Conservation (phyloP, 2,888 invertebrate species). For the Trichopria drosophilae region DNA sequence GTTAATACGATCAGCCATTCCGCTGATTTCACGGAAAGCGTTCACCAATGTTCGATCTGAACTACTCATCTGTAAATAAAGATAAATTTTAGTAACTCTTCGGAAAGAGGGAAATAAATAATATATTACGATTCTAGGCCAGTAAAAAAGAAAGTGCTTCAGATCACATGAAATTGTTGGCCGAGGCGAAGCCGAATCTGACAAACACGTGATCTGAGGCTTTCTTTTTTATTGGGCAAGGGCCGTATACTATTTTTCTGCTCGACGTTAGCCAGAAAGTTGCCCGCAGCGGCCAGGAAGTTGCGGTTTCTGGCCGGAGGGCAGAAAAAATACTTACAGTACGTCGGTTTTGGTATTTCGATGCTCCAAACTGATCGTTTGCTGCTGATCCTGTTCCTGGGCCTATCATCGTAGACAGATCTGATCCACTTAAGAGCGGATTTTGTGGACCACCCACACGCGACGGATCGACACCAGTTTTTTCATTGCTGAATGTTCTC, state of each 20-base stretch:
- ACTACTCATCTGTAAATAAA: conserved; percentile 81
- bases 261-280: no score
- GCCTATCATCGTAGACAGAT: conserved; percentile 95
- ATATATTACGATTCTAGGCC: no score
- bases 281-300: no score
- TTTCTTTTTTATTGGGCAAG: no score
- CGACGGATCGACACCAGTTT: conserved; percentile 94
- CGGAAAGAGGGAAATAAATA: conserved; percentile 3
- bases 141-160: no score
- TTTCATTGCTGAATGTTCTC: conserved; percentile 99
- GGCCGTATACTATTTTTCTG: no score
- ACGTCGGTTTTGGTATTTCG: conserved; percentile 68
- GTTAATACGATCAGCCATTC: conserved; percentile 98
- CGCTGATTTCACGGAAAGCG: conserved; percentile 95
- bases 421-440: conserved; percentile 90
- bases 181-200: no score
- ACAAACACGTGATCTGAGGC: no score
- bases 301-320: no score
- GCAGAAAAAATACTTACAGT: no score
- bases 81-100: conserved; percentile 8
- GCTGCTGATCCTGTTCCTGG: conserved; percentile 73
- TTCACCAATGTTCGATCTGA: conserved; percentile 93
- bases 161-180: no score
- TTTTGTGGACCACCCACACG: conserved; percentile 99
- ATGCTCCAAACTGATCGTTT: conserved; percentile 80